Conservation (phyloP, 2,113 vertebrate species). For the Hiodon tergisus region DNA sequence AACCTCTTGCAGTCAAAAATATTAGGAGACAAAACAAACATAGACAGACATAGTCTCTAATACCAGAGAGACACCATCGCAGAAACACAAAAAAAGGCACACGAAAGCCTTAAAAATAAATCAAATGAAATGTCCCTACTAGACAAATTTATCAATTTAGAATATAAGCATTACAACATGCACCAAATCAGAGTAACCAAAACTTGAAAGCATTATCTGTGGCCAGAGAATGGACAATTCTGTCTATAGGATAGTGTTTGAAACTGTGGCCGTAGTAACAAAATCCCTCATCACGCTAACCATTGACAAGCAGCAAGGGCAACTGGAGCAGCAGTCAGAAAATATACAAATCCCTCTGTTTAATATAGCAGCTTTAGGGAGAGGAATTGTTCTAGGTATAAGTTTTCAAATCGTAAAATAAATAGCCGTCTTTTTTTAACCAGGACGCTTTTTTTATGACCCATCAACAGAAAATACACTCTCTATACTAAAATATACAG, state of each 20-base stretch:
- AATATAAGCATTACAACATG: background rate
- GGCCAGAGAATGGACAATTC: background rate
- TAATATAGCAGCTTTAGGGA: constrained; percentile 12
- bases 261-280: background rate
- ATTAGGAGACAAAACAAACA: background rate
- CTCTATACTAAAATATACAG: constrained; percentile 8
- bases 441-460: background rate
- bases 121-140: background rate
- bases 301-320: background rate
- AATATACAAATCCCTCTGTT: constrained; percentile 22
- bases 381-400: constrained; percentile 4
- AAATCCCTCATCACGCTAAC: background rate
- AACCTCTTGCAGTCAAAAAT: background rate
- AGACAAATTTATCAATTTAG: background rate
- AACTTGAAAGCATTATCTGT: background rate
- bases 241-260: background rate
- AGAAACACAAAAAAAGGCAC: background rate
- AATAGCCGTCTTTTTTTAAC: constrained; percentile 9
- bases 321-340: background rate
- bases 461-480: constrained; percentile 7
- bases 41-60: background rate
- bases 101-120: background rate
- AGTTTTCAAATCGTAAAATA: constrained; percentile 16
- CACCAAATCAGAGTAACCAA: constrained; percentile 9
- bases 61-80: background rate